Base-by-base conservation (phyloP, 2,797 vertebrate species). In the Sparidentex hasta region DNA sequence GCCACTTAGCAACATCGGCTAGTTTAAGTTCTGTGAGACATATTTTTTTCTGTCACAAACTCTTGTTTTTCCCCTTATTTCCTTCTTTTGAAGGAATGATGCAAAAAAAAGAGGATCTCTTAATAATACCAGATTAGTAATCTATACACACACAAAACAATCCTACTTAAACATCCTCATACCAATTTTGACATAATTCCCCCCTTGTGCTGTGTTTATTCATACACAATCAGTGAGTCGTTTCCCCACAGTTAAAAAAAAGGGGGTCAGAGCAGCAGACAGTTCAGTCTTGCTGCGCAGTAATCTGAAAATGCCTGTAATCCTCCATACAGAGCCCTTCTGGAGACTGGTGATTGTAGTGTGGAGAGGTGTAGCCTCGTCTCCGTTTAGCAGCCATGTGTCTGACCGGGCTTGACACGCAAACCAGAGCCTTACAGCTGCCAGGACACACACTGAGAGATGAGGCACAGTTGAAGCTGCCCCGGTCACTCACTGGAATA, bases 251-350 rank as follows among this genome's bases (percentile, higher is more conserved):
- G 11, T 56, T 2, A 25, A 27, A 50, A 67, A 61, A 87, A 89
- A 88, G 46, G 90, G 90, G 92, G 91, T 91, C 92, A 94, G 87
- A 84, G 87, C 44, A 50, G 85, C 91, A 93, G 92, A 93, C 93
- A 89, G 93, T 92, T 87, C 79, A 74, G 91, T 90, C 90, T 93
- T 88, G 86, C 90, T 91, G 87, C 80, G 88, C 90, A 85, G 90
- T 95, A 93, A 95, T 94, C 93, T 94, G 88, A 93, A 94, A 94
- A 94, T 90, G 88, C 92, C 90, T 89, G 88, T 95, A 95, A 95
- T 95, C 93, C 93, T 88, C 85, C 80, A 88, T 73, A 82, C 83
- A 90, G 78, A 87, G 83, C 81, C 91, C 88, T 93, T 90, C 86
- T 93, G 90, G 90, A 92, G 85, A 76, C 76, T 9, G 80, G 80